Conservation (phyloP, 2,797 vertebrate genomes). For the Myripristis jacobus region DNA sequence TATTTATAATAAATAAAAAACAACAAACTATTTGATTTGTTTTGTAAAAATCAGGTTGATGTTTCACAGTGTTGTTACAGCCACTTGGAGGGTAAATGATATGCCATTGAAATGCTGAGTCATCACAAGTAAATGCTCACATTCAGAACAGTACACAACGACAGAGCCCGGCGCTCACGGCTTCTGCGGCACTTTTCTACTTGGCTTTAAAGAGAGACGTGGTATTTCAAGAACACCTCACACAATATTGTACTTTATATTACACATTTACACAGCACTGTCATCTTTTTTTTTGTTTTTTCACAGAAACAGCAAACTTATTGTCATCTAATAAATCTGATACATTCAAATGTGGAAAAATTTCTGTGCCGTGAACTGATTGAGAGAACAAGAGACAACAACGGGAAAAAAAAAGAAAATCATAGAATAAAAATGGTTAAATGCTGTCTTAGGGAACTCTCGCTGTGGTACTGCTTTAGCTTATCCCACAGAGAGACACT, state of each 20-base stretch:
- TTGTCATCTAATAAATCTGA: constrained; percentile 40
- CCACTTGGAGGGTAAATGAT: constrained; percentile 74
- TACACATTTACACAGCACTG: constrained; percentile 77
- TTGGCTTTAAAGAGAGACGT: constrained; percentile 72
- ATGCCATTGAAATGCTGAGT: constrained; percentile 52
- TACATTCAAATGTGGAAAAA: constrained; percentile 74
- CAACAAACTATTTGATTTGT: constrained; percentile 67
- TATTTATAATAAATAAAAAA: constrained; percentile 77
- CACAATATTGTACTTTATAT: constrained; percentile 75
- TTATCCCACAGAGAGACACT: constrained; percentile 43
- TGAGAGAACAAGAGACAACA: constrained; percentile 28
- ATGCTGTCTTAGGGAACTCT: constrained; percentile 5
- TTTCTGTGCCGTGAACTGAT: constrained; percentile 23
- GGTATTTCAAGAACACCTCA: constrained; percentile 64
- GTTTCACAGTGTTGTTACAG: constrained; percentile 85
- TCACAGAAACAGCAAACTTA: constrained; percentile 36
- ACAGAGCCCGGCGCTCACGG: constrained; percentile 76
- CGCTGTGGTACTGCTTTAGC: constrained; percentile 20
- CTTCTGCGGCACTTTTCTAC: constrained; percentile 81
- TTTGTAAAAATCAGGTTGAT: constrained; percentile 73
- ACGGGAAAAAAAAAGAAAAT: constrained; percentile 15
- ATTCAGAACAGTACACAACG: constrained; percentile 79
- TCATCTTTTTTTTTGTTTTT: constrained; percentile 24
- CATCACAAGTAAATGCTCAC: constrained; percentile 75
- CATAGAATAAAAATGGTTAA: constrained; percentile 6